These are phyloP conservation scores for Julus scandinavius DNA, from an alignment of 2,888 invertebrate species.

Conservation along the genomic window DNA sequence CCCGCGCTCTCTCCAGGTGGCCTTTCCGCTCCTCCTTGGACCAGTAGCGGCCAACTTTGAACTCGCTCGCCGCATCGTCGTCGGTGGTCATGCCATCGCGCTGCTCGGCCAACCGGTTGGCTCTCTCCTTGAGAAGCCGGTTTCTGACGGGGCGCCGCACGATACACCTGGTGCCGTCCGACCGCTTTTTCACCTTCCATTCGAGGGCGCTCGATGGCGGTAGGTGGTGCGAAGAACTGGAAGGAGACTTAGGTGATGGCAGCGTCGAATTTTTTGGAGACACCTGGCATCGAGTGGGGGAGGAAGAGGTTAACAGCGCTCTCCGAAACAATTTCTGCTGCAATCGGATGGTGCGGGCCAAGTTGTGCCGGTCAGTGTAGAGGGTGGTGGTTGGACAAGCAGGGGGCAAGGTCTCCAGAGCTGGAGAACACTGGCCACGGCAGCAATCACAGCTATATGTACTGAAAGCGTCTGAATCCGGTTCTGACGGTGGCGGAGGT, in stretches of 20 bases:
- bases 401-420: constrained; percentile 45
- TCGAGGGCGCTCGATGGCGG: constrained; percentile 64
- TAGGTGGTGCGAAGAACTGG: constrained; percentile 68
- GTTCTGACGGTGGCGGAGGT: constrained; percentile 52
- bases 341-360: constrained; percentile 76
- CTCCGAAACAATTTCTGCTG: constrained; percentile 74
- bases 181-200: constrained; percentile 81
- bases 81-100: constrained; percentile 77
- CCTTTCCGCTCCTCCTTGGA: constrained; percentile 79
- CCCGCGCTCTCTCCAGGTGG: constrained; percentile 77
- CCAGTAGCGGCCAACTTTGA: constrained; percentile 81
- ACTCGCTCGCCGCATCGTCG: constrained; percentile 81
- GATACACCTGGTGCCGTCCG: constrained; percentile 81
- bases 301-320: constrained; percentile 59
- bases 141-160: constrained; percentile 77
- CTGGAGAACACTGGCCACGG: constrained; percentile 58
- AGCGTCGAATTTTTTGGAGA: constrained; percentile 49
- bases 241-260: constrained; percentile 68
- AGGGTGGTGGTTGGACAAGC: constrained; percentile 71
- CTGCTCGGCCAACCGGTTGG: constrained; percentile 75
- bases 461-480: constrained; percentile 59
- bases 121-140: constrained; percentile 75
- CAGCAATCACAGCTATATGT: constrained; percentile 62
- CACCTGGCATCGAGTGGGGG: constrained; percentile 40
- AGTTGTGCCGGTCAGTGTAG: constrained; percentile 77